Percentiles rank a stretch among this genome's conserved stretches.
phyloP scores from a whole-genome alignment of 2,888 invertebrate genomes.

The Horisme vitalbata region DNA sequence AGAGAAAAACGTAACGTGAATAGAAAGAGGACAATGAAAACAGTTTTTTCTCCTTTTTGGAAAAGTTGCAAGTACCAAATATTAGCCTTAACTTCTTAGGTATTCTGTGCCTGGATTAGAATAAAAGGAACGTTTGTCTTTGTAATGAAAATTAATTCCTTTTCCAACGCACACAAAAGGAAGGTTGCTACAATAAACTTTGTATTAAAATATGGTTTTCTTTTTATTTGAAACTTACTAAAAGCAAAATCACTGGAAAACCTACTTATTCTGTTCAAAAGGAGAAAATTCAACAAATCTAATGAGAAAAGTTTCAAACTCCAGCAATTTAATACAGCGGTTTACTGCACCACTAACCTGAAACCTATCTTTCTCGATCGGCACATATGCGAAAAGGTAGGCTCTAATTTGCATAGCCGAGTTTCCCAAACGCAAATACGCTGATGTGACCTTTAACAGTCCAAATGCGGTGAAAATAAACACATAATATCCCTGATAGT shows the following conservation, averaged over 20 bases:
- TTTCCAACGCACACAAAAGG: not conserved
- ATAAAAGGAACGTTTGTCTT: not conserved
- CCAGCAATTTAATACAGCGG: slow-evolving; percentile 46
- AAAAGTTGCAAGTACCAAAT: slow-evolving; percentile 14
- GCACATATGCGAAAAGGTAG: slow-evolving; percentile 14
- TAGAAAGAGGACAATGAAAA: slow-evolving; percentile 41
- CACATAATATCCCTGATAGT: slow-evolving; percentile 57
- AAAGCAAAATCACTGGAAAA: slow-evolving; percentile 13
- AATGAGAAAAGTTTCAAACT: slow-evolving; percentile 54
- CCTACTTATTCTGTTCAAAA: slow-evolving; percentile 37
- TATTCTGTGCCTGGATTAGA: too few relatives aligned
- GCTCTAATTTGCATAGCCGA: slow-evolving; percentile 27
- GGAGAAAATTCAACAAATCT: slow-evolving; percentile 49
- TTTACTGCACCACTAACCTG: too few relatives aligned
- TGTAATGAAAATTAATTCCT: not conserved
- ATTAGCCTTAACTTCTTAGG: too few relatives aligned
- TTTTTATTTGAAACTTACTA: not conserved
- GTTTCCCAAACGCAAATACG: slow-evolving; percentile 16
- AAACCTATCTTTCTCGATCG: slow-evolving; percentile 26
- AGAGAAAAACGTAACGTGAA: slow-evolving; percentile 58
- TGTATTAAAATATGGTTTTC: slow-evolving; percentile 1
- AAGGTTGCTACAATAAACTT: slow-evolving; percentile 1
- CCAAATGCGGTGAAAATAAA: slow-evolving; percentile 44
- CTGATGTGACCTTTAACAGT: slow-evolving; percentile 29
- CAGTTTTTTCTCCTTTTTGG: slow-evolving; percentile 27